phyloP scores from a whole-genome alignment of 2,113 vertebrate genomes.

The Ophiodon elongatus region DNA sequence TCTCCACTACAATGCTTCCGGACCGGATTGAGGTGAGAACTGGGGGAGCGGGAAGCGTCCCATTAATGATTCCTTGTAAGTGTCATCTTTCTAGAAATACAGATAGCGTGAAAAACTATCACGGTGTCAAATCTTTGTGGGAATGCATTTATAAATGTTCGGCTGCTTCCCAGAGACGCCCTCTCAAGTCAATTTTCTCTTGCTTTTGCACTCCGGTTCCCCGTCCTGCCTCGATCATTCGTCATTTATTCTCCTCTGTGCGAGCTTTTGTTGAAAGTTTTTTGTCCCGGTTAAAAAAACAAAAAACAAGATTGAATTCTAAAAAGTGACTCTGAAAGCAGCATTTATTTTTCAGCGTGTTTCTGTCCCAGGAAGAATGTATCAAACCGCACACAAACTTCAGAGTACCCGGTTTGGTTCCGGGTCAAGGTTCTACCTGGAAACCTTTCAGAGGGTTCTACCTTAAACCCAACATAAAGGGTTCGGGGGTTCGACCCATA shows the following conservation, averaged over 20 bases:
- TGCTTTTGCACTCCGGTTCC: slow-evolving; percentile 9
- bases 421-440: no score
- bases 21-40: slow-evolving; percentile 63
- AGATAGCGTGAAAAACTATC: slow-evolving; percentile 64
- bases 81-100: slow-evolving; percentile 69
- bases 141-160: slow-evolving; percentile 68
- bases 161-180: slow-evolving; percentile 41
- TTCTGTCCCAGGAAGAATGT: slow-evolving; percentile 15
- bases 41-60: slow-evolving; percentile 40
- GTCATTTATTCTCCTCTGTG: slow-evolving; percentile 29
- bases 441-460: no score
- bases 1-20: slow-evolving; percentile 50
- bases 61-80: slow-evolving; percentile 69
- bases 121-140: slow-evolving; percentile 56
- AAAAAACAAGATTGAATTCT: not conserved
- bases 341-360: slow-evolving; percentile 26
- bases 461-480: no score
- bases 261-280: slow-evolving; percentile 46
- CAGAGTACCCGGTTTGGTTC: not conserved
- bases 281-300: slow-evolving; percentile 19
- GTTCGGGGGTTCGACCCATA: no score
- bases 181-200: slow-evolving; percentile 48
- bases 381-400: slow-evolving; percentile 8
- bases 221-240: slow-evolving; percentile 23
- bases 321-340: slow-evolving; percentile 6